Evolutionary conservation across 2,888 invertebrate genomes (phyloP).

Genomic region (Mesoligia furuncula): DNA sequence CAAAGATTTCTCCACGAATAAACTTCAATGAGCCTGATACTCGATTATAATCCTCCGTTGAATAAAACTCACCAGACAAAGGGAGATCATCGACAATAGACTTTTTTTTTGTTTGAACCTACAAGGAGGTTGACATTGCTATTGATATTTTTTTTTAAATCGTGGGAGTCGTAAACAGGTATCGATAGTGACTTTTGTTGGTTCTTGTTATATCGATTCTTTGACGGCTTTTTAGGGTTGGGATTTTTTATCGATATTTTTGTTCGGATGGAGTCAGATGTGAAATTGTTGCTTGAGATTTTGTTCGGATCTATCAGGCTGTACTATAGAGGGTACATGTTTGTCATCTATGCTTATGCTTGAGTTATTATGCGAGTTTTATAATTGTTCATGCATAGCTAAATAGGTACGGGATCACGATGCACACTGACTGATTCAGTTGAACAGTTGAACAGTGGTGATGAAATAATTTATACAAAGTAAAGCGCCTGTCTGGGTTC

Average conservation of each 20-base stretch:
- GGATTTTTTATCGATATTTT: constrained; percentile 56
- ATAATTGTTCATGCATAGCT: background rate
- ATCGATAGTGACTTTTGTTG: constrained; percentile 74
- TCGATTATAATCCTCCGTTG: constrained; percentile 82
- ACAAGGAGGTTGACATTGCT: constrained; percentile 72
- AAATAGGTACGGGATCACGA: background rate
- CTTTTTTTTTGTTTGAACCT: constrained; percentile 65
- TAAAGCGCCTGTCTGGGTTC: too few species aligned
- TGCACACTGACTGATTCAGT: too few species aligned
- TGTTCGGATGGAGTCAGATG: constrained; percentile 62
- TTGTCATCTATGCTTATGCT: constrained; percentile 2
- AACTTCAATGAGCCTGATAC: constrained; percentile 74
- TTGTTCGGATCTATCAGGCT: constrained; percentile 22
- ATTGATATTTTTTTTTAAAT: constrained; percentile 68
- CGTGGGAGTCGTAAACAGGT: constrained; percentile 78
- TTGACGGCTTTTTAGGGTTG: constrained; percentile 57
- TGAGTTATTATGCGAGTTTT: constrained; percentile 10
- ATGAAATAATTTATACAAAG: too few species aligned
- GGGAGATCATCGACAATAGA: constrained; percentile 68
- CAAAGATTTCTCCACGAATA: constrained; percentile 72
- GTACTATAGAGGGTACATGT: constrained; percentile 6
- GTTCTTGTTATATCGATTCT: constrained; percentile 66
- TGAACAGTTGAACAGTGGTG: too few species aligned
- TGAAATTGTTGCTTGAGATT: constrained; percentile 59
- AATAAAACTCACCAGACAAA: constrained; percentile 76